Conservation (phyloP, 2,888 invertebrate species). For the Panorpa germanica region DNA sequence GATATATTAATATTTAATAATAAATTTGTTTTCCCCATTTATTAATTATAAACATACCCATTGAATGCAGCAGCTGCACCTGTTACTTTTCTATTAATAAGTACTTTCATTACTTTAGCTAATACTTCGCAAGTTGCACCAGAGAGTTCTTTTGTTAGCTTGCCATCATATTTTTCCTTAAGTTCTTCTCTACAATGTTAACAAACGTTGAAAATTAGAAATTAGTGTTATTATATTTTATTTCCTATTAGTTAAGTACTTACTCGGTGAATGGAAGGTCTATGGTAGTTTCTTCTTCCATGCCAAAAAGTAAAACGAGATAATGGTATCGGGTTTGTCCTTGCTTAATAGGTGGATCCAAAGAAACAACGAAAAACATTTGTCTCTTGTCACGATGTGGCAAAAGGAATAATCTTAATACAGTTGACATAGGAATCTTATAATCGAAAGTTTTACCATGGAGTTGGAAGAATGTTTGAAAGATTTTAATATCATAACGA, state of each 20-base stretch:
- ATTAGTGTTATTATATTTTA: constrained; percentile 5
- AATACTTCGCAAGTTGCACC: constrained; percentile 93
- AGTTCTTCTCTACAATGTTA: constrained; percentile 70
- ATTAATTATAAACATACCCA: constrained; percentile 44
- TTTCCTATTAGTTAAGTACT: constrained; percentile 20
- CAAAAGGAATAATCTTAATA: constrained; percentile 79
- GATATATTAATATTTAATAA: constrained; percentile 7
- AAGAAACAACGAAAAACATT: constrained; percentile 93
- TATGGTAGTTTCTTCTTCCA: constrained; percentile 83
- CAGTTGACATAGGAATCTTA: constrained; percentile 96
- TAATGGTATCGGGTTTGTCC: constrained; percentile 98
- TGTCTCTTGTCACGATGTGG: constrained; percentile 97
- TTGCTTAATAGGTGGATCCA: constrained; percentile 98
- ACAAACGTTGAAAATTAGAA: constrained; percentile 10
- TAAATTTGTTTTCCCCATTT: constrained; percentile 8
- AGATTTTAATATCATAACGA: constrained; percentile 86
- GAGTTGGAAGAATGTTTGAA: constrained; percentile 74
- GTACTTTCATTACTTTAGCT: constrained; percentile 89
- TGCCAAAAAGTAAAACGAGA: constrained; percentile 80
- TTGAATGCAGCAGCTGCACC: constrained; percentile 79
- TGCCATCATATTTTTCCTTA: constrained; percentile 83
- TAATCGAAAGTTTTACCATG: constrained; percentile 99
- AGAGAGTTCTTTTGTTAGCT: constrained; percentile 71
- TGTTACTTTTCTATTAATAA: constrained; percentile 86
- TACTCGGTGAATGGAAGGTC: constrained; percentile 85